phyloP scores from a whole-genome alignment of 2,888 invertebrate genomes.

The Sphaeridia pumilis region DNA sequence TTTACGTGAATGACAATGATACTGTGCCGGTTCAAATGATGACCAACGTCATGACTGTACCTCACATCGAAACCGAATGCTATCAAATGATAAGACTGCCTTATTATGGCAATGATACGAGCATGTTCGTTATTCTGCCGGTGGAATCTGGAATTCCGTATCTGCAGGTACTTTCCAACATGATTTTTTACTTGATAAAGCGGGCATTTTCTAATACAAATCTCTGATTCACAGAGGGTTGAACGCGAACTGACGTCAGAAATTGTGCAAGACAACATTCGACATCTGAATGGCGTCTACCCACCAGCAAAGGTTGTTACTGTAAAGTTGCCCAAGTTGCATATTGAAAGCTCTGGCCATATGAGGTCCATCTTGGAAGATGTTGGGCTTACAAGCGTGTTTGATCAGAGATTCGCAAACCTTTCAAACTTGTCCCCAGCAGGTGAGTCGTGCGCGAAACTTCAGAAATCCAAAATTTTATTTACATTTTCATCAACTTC shows the following conservation, averaged over 20 bases:
- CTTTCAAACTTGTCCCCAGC: conserved; percentile 51
- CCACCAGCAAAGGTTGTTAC: conserved; percentile 23
- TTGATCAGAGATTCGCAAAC: conserved; percentile 51
- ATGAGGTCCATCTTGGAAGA: conserved; percentile 23
- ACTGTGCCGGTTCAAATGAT: conserved; percentile 50
- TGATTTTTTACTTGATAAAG: neutral
- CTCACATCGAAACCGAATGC: conserved; percentile 47
- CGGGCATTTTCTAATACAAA: neutral
- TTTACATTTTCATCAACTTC: too few relatives aligned
- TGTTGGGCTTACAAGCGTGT: conserved; percentile 44
- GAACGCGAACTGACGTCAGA: conserved; percentile 43
- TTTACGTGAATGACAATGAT: conserved; percentile 39
- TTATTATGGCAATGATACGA: conserved; percentile 52
- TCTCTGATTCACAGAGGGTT: conserved; percentile 41
- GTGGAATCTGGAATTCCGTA: conserved; percentile 42
- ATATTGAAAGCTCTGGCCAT: conserved; percentile 43
- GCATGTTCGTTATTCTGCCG: conserved; percentile 57
- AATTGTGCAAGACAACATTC: conserved; percentile 1
- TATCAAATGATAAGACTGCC: conserved; percentile 57
- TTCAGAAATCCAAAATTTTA: too few relatives aligned
- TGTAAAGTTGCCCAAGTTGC: conserved; percentile 56
- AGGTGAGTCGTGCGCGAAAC: conserved; percentile 12
- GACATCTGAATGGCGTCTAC: conserved; percentile 1
- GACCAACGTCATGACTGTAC: conserved; percentile 52
- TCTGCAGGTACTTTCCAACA: conserved; percentile 4